These are phyloP conservation scores for Flexamia atlantica DNA, from an alignment of 2,888 invertebrate genomes.

Conservation along the genomic window DNA sequence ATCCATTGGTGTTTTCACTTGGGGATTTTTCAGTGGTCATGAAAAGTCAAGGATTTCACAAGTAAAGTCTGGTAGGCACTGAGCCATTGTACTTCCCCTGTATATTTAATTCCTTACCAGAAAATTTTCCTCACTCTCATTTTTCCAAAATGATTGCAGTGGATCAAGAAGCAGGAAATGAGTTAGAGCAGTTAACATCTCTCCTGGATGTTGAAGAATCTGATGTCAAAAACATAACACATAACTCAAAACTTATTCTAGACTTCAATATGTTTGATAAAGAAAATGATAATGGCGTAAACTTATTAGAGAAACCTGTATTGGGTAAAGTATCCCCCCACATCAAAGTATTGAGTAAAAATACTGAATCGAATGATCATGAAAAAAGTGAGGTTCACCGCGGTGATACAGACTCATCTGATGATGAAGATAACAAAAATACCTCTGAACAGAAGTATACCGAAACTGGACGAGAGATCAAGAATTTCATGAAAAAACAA, in stretches of 20 bases:
- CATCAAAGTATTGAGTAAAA: neutral
- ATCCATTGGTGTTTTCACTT: too few relatives aligned
- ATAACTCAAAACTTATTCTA: neutral
- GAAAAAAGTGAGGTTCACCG: constrained; percentile 75
- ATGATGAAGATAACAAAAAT: constrained; percentile 88
- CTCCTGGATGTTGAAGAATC: neutral
- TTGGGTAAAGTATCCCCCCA: too few relatives aligned
- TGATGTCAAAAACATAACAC: neutral
- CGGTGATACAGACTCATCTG: constrained; percentile 86
- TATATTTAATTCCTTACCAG: too few relatives aligned
- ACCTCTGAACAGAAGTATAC: constrained; percentile 86
- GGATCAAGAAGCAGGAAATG: neutral
- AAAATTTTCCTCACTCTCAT: too few relatives aligned
- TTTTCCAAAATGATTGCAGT: neutral
- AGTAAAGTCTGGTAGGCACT: too few relatives aligned
- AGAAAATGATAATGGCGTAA: neutral
- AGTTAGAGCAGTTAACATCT: constrained; percentile 14
- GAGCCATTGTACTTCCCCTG: too few relatives aligned
- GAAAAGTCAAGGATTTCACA: too few relatives aligned
- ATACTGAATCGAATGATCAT: neutral
- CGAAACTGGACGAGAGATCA: constrained; percentile 83
- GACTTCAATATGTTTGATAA: neutral
- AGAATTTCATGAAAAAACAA: constrained; percentile 76
- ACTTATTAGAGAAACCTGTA: neutral
- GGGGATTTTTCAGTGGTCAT: too few relatives aligned